Base-by-base conservation (phyloP, 2,888 invertebrate species). In the Mesopsocus fuscifrons region DNA sequence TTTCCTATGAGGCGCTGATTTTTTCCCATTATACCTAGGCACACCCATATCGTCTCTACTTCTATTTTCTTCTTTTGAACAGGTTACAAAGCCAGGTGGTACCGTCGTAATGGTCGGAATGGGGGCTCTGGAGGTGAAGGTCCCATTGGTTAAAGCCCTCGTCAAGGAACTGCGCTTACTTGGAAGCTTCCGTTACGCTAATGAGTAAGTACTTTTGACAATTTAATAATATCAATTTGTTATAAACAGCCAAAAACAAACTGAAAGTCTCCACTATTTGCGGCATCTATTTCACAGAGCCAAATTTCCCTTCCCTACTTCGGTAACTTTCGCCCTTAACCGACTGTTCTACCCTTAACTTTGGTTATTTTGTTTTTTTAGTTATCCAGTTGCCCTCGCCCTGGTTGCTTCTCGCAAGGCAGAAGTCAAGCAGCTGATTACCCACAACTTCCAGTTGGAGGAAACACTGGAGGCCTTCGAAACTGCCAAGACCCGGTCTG, bases 151-250 rank as follows among this genome's bases (percentile, higher is more conserved):
- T 1, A 75, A 77, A 54, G 83, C 89, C 2, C 67, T 84, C 21
- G 65, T 75, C 0, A 64, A 87, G 43, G 94, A 95, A 65, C 79
- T 97, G 8, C 92, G 94, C 62, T 82, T 97, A 49, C 69, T 80
- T 47, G 95, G 95, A 48, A 77, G 89, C 45, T 95, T 95, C 65
- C 72, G 95, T 61, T 95, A 95, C 57, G 82, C 73, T 48, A 91
- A 91, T 61, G 85, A 84, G 84, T 84, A 54, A 63, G 72, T 63
- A 46, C 45, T n/a, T 13, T 34, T 41, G 18, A 1, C 20, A 34
- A 20, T 45, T 31, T 33, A 13, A 20, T 41, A n/a, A 5, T 44
- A 41, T 17, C 41, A 17, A 21, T 18, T 22, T 46, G 11, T 11
- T 9, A 17, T 8, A 30, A 34, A 17, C 9, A 17, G 15, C 16